Evolutionary conservation across 1,140 invertebrate genomes (phyloP), one percentile per base, ranked within the genome.

Genomic region (Bactericera cockerelli): DNA sequence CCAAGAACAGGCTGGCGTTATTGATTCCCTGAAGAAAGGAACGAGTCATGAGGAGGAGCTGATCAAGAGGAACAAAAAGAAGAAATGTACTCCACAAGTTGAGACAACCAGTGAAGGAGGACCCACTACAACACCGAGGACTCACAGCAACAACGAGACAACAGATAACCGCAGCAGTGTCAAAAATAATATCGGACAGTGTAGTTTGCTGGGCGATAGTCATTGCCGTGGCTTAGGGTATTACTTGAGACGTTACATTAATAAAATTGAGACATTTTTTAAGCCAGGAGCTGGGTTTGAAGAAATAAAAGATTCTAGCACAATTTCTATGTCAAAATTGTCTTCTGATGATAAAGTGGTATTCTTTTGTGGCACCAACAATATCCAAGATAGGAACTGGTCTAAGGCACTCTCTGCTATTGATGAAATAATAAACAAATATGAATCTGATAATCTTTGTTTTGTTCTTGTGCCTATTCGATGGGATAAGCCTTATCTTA

Each of bases 191-290:
- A 19, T 4, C 19, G n/a, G 19, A 6, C n/a, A 49, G 19, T 49
- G 42, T 22, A 16, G 22, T n/a, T 10, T 49, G 3, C 6, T 49
- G 19, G 42, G 42, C 8, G 42, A 49, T 49, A 49, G 42, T 22
- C 42, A 49, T 49, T 16, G n/a, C 22, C n/a, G 42, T 8, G 42
- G 42, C 8, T 49, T 49, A 22, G n/a, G 42, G 3, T 49, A 49
- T n/a, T 49, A 49, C 22, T 8, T 49, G 8, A 4, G 42, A 4
- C 4, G 22, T 4, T 22, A 49, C 19, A 49, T 22, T 6, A 16
- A 49, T 49, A 49, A 22, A 49, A 16, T 49, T 8, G 42, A 49
- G n/a, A 49, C 42, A n/a, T 19, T 49, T n/a, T 49, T 49, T 49
- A 49, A 49, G n/a, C 42, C 42, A 22, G 42, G 42, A n/a, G 6